Evolutionary conservation across 2,113 vertebrate species (phyloP), one percentile per base, ranked within the genome.

Genomic region (Nestor notabilis): DNA sequence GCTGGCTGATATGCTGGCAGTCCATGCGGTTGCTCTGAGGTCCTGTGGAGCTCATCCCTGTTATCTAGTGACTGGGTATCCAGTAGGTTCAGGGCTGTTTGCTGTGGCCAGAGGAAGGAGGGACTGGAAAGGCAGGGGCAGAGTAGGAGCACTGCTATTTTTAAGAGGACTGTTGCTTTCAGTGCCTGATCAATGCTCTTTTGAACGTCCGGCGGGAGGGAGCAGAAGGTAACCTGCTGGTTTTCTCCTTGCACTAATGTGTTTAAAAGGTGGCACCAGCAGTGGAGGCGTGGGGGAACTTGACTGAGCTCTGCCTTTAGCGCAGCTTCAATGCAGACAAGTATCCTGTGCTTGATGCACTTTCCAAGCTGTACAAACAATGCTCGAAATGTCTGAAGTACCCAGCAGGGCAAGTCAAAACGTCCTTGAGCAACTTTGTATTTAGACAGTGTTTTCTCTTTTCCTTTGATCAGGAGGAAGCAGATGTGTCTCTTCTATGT

Each of bases 401-500:
- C 93, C 93, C 95, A 95, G 63, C 70, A 93, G 89, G 93, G 80
- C 89, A 70, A 95, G 92, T 86, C 49, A 84, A 92, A 96, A 94
- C 14, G 77, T 94, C 88, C 82, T 91, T 95, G 89, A 95, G 85
- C 71, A 93, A 94, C 84, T 95, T 90, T 44, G 81, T 83, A 3
- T 96, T 94, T 91, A 94, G 89, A 46, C 35, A 75, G 55, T 44
- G 65, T 88, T 92, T 87, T 90, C 75, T 89, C 47, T 69, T 43
- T 46, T 53, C 55, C 72, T 95, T 95, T 93, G 87, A 93, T 92
- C 85, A 24, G 58, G 75, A 90, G 37, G 50, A 60, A 93, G 7
- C 83, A 96, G 89, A 91, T 92, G 88, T 89, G 90, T 66, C 95
- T 98, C 89, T 69, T 90, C 72, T 92, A 53, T 39, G 44, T 20